Evolutionary conservation across 1,140 invertebrate genomes (phyloP).

Genomic region (Mesaphorura yosii): DNA sequence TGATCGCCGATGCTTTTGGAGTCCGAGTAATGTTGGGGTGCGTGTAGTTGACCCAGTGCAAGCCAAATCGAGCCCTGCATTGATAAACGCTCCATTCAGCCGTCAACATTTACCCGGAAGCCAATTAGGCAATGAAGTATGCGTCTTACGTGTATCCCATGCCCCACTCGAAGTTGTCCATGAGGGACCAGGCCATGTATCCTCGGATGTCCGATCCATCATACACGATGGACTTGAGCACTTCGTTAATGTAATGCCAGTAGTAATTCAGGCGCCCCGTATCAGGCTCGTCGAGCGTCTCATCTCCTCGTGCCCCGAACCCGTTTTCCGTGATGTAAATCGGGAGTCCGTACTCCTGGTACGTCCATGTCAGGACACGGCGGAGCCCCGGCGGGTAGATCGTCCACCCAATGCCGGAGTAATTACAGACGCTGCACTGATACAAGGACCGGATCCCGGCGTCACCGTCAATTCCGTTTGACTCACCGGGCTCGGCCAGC

Average conservation of each 20-base stretch:
- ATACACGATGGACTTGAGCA: constrained; percentile 51
- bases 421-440: too few species aligned
- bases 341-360: constrained; percentile 47
- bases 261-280: constrained; percentile 43
- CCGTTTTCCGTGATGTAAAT: constrained; percentile 62
- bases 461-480: too few species aligned
- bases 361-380: constrained; percentile 50
- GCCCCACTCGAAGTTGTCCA: constrained; percentile 66
- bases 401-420: background rate
- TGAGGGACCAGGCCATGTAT: constrained; percentile 59
- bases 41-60: constrained; percentile 26
- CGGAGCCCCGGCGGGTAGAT: constrained; percentile 52
- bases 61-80: constrained; percentile 24
- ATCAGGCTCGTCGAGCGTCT: constrained; percentile 40
- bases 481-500: too few species aligned
- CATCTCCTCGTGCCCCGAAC: constrained; percentile 38
- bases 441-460: too few species aligned
- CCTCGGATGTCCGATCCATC: constrained; percentile 51
- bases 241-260: constrained; percentile 48
- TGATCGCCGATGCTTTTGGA: constrained; percentile 35
- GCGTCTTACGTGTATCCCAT: constrained; percentile 15
- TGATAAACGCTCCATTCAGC: background rate
- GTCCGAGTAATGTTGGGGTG: constrained; percentile 28
- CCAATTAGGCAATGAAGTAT: constrained; percentile 40
- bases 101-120: constrained; percentile 27